Conservation (phyloP, 2,797 vertebrate species). For the Lepidocolaptes lacrymiger region DNA sequence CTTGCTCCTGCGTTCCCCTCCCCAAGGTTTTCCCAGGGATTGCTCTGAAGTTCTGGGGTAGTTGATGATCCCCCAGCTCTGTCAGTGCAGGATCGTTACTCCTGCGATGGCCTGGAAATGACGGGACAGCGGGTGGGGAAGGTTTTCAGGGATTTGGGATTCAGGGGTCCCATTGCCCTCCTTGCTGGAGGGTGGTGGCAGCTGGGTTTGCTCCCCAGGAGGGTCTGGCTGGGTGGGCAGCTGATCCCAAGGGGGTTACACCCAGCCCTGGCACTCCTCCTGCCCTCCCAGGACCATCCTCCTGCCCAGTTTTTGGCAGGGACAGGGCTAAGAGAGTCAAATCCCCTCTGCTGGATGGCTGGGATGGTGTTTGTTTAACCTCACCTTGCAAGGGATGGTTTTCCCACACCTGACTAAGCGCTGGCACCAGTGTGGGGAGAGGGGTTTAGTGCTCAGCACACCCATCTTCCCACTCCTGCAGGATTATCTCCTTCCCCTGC, state of each 20-base stretch:
- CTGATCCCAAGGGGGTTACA: not conserved
- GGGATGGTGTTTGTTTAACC: not conserved
- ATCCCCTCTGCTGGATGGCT: not conserved
- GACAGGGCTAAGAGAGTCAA: fast-evolving
- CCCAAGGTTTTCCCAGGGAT: not conserved
- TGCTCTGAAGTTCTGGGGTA: not conserved
- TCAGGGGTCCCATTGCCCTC: not conserved
- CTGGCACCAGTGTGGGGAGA: not conserved
- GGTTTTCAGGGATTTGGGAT: fast-evolving
- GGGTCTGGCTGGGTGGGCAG: not conserved
- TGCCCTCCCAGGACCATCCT: not conserved
- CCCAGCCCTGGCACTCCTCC: not conserved
- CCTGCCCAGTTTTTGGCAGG: not conserved
- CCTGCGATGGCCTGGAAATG: not conserved
- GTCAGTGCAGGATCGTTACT: not conserved
- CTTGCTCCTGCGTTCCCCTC: not conserved
- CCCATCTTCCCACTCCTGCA: fast-evolving
- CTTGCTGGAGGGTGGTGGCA: not conserved
- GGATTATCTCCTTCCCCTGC: not conserved
- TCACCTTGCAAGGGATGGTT: not conserved
- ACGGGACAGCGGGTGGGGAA: not conserved
- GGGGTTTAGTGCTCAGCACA: not conserved
- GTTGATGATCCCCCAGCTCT: not conserved
- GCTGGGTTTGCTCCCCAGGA: not conserved
- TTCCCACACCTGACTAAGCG: not conserved